Percentiles rank a stretch among this genome's conserved stretches.
Conservation (phyloP, 2,888 invertebrate genomes). For the Caenorhabditis sulstoni region DNA sequence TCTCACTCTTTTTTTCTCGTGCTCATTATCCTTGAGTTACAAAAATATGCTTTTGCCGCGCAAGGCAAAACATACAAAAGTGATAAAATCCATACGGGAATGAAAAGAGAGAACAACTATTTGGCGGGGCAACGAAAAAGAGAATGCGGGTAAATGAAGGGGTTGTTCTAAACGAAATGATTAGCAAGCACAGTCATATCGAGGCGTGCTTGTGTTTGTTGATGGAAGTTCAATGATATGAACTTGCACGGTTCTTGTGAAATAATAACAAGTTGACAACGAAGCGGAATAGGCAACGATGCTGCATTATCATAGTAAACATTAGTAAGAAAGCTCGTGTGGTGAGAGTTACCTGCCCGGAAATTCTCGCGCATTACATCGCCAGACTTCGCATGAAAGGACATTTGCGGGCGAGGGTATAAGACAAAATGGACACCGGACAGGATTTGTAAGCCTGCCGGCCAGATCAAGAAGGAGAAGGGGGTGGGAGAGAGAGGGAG, state of each 20-base stretch:
- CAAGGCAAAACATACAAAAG: slow-evolving; percentile 16
- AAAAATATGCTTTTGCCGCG: slow-evolving; percentile 50
- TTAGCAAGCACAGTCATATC: slow-evolving; percentile 55
- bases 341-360: background rate
- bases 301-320: background rate
- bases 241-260: slow-evolving; percentile 27
- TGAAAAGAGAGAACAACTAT: slow-evolving; percentile 7
- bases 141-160: slow-evolving; percentile 36
- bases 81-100: slow-evolving; percentile 7
- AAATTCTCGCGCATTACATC: slow-evolving; percentile 25
- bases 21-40: slow-evolving; percentile 48
- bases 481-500: background rate
- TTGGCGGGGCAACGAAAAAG: background rate
- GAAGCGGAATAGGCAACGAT: background rate
- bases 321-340: background rate
- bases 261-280: slow-evolving; percentile 12
- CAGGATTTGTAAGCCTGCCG: slow-evolving; percentile 19
- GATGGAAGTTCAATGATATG: slow-evolving; percentile 54
- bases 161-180: slow-evolving; percentile 49
- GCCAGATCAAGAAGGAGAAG: slow-evolving; percentile 25
- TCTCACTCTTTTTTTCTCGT: background rate
- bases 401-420: slow-evolving; percentile 24
- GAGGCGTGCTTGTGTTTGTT: slow-evolving; percentile 48
- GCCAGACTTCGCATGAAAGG: no score
- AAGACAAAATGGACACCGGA: background rate